Evolutionary conservation across 2,113 vertebrate species (phyloP).

Genomic region (Leptobrachium leishanense): DNA sequence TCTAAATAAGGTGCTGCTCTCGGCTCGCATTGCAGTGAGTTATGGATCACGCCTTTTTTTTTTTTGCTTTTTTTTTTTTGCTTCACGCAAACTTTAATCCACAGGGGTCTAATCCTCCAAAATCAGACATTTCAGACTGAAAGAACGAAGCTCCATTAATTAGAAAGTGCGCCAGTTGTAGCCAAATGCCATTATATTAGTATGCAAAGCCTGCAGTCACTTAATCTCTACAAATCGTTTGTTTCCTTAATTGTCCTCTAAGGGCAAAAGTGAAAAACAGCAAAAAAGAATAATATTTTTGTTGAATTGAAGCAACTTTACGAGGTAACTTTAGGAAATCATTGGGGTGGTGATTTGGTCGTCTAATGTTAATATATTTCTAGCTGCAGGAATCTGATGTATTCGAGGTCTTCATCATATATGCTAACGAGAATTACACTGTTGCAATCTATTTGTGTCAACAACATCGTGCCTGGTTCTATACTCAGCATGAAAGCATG

Average conservation of each 20-base stretch:
- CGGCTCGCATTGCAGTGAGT: constrained; percentile 13
- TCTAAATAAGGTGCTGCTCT: constrained; percentile 38
- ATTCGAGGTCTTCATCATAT: too few relatives aligned
- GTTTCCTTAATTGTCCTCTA: constrained; percentile 89
- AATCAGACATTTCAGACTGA: constrained; percentile 78
- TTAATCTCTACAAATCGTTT: constrained; percentile 85
- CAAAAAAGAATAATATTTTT: constrained; percentile 58
- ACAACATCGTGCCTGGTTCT: too few relatives aligned
- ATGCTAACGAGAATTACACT: too few relatives aligned
- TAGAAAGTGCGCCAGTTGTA: constrained; percentile 79
- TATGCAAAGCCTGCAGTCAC: constrained; percentile 82
- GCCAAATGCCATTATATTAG: constrained; percentile 82
- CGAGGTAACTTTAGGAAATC: neutral
- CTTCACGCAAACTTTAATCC: constrained; percentile 66
- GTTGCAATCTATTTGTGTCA: too few relatives aligned
- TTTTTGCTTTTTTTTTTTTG: constrained; percentile 63
- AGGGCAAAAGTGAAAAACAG: constrained; percentile 82
- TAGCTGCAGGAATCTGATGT: too few relatives aligned
- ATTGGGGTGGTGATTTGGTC: too few relatives aligned
- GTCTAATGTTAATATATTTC: too few relatives aligned
- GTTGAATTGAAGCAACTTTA: constrained; percentile 49
- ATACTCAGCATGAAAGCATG: too few relatives aligned
- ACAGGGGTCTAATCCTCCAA: constrained; percentile 72
- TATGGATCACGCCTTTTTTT: constrained; percentile 39
- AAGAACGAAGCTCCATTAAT: constrained; percentile 76